Conservation (phyloP, 92 coral and sea anemone species). For the Phenganax subtilis region DNA sequence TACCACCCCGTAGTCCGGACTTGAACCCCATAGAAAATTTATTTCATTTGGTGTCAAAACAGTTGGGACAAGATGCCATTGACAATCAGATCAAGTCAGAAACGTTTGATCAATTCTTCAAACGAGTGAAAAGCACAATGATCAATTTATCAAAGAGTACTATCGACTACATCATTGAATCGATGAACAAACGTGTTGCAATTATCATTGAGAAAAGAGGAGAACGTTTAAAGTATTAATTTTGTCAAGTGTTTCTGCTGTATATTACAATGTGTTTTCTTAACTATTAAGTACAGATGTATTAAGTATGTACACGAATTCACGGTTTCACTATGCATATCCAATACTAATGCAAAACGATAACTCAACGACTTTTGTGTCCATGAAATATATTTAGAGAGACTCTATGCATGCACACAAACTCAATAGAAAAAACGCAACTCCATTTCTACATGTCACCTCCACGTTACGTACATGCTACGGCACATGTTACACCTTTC, state of each 20-base stretch:
- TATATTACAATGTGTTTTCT: too few relatives aligned
- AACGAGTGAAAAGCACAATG: constrained; percentile 5
- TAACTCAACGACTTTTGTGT: too few relatives aligned
- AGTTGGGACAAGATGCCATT: background rate
- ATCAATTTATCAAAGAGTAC: background rate
- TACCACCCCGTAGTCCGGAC: constrained; percentile 46
- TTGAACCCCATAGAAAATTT: constrained; percentile 39
- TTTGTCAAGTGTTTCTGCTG: background rate
- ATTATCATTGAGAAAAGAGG: constrained; percentile 41
- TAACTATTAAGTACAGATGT: too few relatives aligned
- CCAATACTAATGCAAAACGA: too few relatives aligned
- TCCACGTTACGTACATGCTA: too few relatives aligned
- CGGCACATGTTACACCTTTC: too few relatives aligned
- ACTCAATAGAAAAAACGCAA: too few relatives aligned
- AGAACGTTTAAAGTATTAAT: constrained; percentile 6
- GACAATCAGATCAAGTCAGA: background rate
- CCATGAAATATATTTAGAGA: too few relatives aligned
- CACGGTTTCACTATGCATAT: too few relatives aligned
- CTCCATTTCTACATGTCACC: too few relatives aligned
- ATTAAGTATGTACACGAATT: too few relatives aligned
- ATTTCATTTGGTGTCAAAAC: constrained; percentile 4
- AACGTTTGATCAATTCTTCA: background rate
- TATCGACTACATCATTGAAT: background rate
- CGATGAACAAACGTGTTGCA: constrained; percentile 9
- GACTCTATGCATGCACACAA: too few relatives aligned